phyloP scores from a whole-genome alignment of 2,888 invertebrate genomes.

The Megamerina dolium region DNA sequence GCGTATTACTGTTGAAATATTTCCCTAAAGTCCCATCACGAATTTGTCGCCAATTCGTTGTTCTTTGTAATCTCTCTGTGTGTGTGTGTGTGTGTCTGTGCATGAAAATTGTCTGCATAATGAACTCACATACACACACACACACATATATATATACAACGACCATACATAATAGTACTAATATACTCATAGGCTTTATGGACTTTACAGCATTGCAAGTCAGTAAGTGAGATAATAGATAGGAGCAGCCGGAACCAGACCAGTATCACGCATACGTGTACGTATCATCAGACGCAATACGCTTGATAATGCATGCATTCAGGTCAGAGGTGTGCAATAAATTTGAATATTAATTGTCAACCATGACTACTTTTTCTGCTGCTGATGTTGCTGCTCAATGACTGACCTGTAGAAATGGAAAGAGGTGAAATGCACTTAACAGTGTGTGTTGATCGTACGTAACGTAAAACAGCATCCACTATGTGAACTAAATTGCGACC shows the following conservation, averaged over 20 bases:
- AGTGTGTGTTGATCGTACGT: too few species aligned
- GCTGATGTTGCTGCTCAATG: too few species aligned
- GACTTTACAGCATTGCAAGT: neutral
- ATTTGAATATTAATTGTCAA: conserved; percentile 46
- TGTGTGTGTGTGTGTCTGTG: too few species aligned
- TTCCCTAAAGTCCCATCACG: conserved; percentile 41
- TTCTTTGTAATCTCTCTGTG: conserved; percentile 24
- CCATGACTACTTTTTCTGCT: too few species aligned
- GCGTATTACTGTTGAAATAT: conserved; percentile 41
- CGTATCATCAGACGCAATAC: conserved; percentile 8
- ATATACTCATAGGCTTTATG: too few species aligned
- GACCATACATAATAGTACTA: too few species aligned
- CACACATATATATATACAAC: too few species aligned
- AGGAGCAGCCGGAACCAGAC: neutral
- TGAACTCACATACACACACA: conserved; percentile 15
- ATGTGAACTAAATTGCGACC: too few species aligned
- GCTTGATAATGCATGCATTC: conserved; percentile 43
- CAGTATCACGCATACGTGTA: conserved; percentile 12
- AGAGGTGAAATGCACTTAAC: too few species aligned
- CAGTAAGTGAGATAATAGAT: neutral
- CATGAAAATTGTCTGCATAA: conserved; percentile 22
- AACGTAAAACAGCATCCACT: too few species aligned
- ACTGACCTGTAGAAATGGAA: too few species aligned
- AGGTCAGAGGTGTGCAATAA: conserved; percentile 47
- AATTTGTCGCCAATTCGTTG: conserved; percentile 18